Percentiles rank a stretch among this genome's conserved stretches.
These are phyloP conservation scores for Zonotrichia leucophrys DNA, from an alignment of 2,113 vertebrate genomes.

Conservation along the genomic window DNA sequence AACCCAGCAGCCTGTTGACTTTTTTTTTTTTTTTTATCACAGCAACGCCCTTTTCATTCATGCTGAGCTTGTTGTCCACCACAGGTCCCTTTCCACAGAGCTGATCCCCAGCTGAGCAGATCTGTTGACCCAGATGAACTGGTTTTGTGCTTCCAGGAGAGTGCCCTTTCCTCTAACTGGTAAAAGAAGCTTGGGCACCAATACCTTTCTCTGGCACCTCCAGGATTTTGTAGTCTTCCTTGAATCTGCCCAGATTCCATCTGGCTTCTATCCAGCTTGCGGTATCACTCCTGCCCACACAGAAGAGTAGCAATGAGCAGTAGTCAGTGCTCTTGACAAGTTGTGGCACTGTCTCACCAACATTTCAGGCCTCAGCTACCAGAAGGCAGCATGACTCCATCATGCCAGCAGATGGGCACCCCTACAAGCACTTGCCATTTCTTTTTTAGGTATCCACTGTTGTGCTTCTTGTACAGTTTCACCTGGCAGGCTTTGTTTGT, in stretches of 20 bases:
- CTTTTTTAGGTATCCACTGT: background rate
- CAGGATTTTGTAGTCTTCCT: background rate
- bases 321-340: background rate
- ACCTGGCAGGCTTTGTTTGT: background rate
- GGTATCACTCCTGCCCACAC: background rate
- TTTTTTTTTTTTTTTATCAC: background rate
- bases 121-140: background rate
- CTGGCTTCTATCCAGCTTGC: background rate
- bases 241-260: background rate
- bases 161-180: background rate
- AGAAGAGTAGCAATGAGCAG: background rate
- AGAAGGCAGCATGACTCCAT: background rate
- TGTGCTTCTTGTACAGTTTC: background rate
- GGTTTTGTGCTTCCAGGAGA: background rate
- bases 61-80: background rate
- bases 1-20: background rate
- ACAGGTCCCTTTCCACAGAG: background rate
- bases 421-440: accelerated
- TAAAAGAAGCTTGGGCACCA: background rate
- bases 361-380: background rate
- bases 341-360: background rate
- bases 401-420: background rate
- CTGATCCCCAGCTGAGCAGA: background rate
- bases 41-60: background rate
- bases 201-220: background rate